Evolutionary conservation across 1,140 invertebrate genomes (phyloP).

Genomic region (Nylanderia fulva): DNA sequence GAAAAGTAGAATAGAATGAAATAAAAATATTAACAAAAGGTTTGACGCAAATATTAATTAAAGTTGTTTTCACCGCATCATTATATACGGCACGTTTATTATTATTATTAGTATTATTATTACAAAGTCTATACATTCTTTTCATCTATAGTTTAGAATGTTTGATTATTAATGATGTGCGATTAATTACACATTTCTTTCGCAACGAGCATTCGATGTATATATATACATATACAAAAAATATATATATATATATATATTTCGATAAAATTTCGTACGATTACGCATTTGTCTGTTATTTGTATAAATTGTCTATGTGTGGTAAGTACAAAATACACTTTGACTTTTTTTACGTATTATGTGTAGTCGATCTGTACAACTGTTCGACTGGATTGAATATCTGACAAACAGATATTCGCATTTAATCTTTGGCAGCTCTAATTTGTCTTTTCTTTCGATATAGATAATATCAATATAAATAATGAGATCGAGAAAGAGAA

Average conservation of each 20-base stretch:
- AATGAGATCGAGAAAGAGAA: not conserved
- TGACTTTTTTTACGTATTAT: slow-evolving; percentile 1
- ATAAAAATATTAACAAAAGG: too few species aligned
- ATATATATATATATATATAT: not conserved
- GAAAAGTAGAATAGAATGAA: too few species aligned
- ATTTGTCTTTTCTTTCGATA: not conserved
- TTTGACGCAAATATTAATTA: too few species aligned
- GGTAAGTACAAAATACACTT: slow-evolving; percentile 33
- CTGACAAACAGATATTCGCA: not conserved
- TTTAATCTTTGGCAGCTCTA: slow-evolving; percentile 21
- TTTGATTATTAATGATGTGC: not conserved
- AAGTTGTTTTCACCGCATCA: too few species aligned
- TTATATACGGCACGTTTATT: too few species aligned
- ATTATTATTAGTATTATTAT: too few species aligned
- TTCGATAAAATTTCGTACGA: not conserved
- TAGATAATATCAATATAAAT: too few species aligned
- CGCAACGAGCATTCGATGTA: not conserved
- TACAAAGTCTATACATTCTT: too few species aligned
- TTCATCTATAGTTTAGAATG: too few species aligned
- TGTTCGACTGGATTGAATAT: slow-evolving; percentile 19
- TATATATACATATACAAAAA: too few species aligned
- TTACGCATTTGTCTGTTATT: slow-evolving; percentile 1
- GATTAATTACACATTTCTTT: not conserved
- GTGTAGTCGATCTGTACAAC: slow-evolving; percentile 44
- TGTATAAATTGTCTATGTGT: slow-evolving; percentile 26